These are phyloP conservation scores for Epinephelus fuscoguttatus DNA, from an alignment of 2,113 vertebrate species.

Conservation along the genomic window DNA sequence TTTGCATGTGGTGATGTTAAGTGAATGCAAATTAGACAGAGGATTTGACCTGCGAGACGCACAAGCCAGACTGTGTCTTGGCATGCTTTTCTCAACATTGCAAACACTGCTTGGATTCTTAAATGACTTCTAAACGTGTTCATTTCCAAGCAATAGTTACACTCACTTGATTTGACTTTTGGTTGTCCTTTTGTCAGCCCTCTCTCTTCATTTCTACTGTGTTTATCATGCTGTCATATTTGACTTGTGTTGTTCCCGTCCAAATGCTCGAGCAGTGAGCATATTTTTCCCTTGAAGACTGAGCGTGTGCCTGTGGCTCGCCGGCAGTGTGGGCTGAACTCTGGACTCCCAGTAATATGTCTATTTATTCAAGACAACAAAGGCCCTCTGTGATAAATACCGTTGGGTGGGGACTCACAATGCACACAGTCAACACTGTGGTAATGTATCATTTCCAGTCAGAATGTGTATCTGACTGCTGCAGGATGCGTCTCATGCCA, in stretches of 20 bases:
- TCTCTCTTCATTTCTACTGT: neutral
- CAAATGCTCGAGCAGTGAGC: slow-evolving; percentile 21
- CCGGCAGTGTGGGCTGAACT: slow-evolving; percentile 55
- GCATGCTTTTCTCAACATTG: neutral
- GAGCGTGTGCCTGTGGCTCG: slow-evolving; percentile 48
- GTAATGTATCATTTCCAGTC: slow-evolving; percentile 18
- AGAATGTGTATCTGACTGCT: slow-evolving; percentile 22
- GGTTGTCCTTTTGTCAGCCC: neutral
- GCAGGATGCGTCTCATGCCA: slow-evolving; percentile 16
- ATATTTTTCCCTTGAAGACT: slow-evolving; percentile 40
- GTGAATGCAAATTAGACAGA: neutral
- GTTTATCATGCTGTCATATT: neutral
- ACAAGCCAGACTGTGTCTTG: neutral
- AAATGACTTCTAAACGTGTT: neutral
- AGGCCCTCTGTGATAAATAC: slow-evolving; percentile 60
- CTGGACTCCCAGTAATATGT: slow-evolving; percentile 57
- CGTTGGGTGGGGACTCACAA: slow-evolving; percentile 34
- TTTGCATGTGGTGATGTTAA: slow-evolving; percentile 7
- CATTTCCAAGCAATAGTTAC: neutral
- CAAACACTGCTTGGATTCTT: neutral
- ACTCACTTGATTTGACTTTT: neutral
- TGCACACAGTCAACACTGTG: slow-evolving; percentile 44
- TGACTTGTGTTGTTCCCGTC: neutral
- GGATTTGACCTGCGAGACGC: neutral
- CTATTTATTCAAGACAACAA: slow-evolving; percentile 73